These are phyloP conservation scores for Saimiri boliviensis DNA, from an alignment of 2,113 vertebrate genomes.

Conservation along the genomic window DNA sequence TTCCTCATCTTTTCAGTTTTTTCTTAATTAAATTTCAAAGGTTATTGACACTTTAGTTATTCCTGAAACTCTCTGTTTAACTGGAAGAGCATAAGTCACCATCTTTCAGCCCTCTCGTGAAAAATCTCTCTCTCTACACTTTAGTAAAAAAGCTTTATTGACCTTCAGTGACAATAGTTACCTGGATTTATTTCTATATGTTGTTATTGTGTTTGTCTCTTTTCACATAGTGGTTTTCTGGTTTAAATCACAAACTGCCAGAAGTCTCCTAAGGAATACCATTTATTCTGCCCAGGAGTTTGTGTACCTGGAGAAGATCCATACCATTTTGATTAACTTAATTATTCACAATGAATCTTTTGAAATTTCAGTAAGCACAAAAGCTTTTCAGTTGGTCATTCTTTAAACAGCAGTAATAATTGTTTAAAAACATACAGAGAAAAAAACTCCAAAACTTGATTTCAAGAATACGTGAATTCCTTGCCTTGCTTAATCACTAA, in stretches of 20 bases:
- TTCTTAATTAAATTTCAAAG: slow-evolving; percentile 35
- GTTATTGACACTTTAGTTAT: background rate
- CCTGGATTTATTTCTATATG: background rate
- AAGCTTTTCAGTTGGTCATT: background rate
- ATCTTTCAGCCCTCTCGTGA: background rate
- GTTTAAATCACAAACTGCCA: slow-evolving; percentile 4
- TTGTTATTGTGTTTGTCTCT: background rate
- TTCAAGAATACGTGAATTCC: background rate
- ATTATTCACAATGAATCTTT: background rate
- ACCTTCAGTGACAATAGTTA: background rate
- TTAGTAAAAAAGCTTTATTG: background rate
- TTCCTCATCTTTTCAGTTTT: background rate
- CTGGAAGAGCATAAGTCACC: background rate
- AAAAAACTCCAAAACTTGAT: background rate
- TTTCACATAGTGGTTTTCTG: background rate
- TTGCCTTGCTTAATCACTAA: background rate
- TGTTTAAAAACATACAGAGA: background rate
- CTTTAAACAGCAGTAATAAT: background rate
- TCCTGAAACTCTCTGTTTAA: background rate
- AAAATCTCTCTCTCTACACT: background rate
- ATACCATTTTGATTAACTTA: background rate
- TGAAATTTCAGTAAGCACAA: background rate
- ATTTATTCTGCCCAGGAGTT: background rate
- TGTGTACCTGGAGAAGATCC: background rate
- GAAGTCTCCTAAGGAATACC: background rate